Base-by-base conservation (phyloP, 2,113 vertebrate genomes). In the Ivindomyrus marchei region DNA sequence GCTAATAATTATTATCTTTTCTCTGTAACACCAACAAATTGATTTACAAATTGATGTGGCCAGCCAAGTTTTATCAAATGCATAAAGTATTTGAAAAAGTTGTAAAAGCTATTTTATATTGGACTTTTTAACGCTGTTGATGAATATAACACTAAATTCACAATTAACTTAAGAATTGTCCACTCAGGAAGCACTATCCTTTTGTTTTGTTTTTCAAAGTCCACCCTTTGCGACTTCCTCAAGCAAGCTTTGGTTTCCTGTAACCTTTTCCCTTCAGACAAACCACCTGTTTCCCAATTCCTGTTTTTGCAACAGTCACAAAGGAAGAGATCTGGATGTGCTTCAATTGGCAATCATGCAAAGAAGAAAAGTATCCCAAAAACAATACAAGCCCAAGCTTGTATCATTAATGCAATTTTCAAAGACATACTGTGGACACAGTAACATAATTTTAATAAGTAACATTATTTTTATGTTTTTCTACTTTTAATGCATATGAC, bases 281-380 rank as follows among this genome's bases (percentile, higher is more conserved):
- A 0, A 93, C 94, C 94, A 95, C 93, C 95, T 95, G 94, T 93
- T 96, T 96, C 95, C 94, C 94, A 91, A 93, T 94, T 96, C 96
- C 95, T 96, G 95, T 95, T 95, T 90, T 95, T 94, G 90, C 90
- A 46, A 89, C 47, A 27, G 46, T 50, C 15, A 3, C 91, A 89
- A 92, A 94, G 95, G 95, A 96, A 95, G 92, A 91, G 84, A 77
- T 56, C 9, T 70, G 27, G 31, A 50, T 89, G 19, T 56, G 36
- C 88, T 84, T 87, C 31, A 87, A 39, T 7, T 42, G 27, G 42
- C 7, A 53, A n/a, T 15, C n/a, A 87, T 87, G 85, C 11, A 4
- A 31, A 17, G n/a, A 24, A 87, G 46, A 87, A 50, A 53, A 50
- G 21, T 86, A 42, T 36, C 74, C 39, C 13, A 42, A 80, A 80